These are phyloP conservation scores for Epistrophella euchroma DNA, from an alignment of 2,888 invertebrate genomes.

Conservation along the genomic window DNA sequence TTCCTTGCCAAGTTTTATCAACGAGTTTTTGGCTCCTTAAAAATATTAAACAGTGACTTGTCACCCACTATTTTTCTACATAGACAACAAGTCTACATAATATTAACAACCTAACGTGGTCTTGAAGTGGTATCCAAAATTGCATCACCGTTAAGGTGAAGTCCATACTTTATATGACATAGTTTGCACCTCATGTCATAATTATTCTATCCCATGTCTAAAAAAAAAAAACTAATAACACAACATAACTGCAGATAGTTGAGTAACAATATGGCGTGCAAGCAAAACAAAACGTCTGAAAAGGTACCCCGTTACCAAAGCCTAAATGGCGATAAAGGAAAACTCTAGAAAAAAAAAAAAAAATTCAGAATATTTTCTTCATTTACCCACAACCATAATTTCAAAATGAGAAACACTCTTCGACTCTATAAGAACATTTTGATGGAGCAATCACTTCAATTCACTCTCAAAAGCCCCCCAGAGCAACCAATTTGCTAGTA, in stretches of 20 bases:
- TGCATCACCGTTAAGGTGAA: slow-evolving; percentile 1
- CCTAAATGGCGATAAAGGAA: slow-evolving; percentile 13
- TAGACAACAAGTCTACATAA: background rate
- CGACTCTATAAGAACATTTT: slow-evolving; percentile 5
- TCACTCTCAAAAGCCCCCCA: slow-evolving; percentile 1
- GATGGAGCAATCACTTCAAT: slow-evolving; percentile 20
- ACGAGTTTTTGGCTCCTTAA: too few relatives aligned
- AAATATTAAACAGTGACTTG: background rate
- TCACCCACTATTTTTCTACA: background rate
- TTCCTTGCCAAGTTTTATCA: too few relatives aligned
- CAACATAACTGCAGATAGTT: slow-evolving; percentile 2
- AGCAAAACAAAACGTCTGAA: slow-evolving; percentile 12
- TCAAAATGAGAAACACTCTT: slow-evolving; percentile 59
- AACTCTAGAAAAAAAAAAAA: background rate
- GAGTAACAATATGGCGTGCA: slow-evolving; percentile 9
- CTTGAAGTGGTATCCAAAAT: background rate
- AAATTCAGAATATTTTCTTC: slow-evolving; percentile 13
- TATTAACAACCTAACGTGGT: background rate
- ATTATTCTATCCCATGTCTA: background rate
- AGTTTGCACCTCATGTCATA: slow-evolving; percentile 9
- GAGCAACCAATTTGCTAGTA: slow-evolving; percentile 4
- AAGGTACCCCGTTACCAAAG: slow-evolving; percentile 27
- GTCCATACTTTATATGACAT: background rate
- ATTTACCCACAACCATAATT: slow-evolving; percentile 24
- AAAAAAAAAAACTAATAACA: background rate